Evolutionary conservation across 2,113 vertebrate genomes (phyloP).

Genomic region (Probosciger aterrimus): DNA sequence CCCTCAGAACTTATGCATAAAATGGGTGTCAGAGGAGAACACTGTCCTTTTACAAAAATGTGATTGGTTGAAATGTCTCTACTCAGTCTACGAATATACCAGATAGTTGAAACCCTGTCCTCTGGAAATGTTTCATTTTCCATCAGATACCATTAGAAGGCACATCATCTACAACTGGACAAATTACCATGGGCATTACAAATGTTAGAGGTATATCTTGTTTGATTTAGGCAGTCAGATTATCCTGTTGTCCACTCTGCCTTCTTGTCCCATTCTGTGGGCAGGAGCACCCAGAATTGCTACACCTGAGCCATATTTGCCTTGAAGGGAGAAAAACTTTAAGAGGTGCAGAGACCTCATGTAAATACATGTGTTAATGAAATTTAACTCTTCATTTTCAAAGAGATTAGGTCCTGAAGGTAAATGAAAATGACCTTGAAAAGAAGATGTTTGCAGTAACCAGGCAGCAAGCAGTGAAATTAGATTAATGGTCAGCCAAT

Average conservation of each 20-base stretch:
- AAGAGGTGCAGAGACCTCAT: background rate
- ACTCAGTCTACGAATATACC: background rate
- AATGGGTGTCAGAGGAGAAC: background rate
- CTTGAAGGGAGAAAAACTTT: background rate
- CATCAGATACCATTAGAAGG: background rate
- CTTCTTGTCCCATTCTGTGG: rapidly evolving
- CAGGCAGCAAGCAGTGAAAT: background rate
- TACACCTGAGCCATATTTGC: background rate
- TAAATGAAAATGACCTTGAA: background rate
- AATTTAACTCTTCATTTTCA: background rate
- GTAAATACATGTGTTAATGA: background rate
- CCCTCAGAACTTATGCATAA: background rate
- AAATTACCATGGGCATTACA: background rate
- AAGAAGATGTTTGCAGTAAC: background rate
- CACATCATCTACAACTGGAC: background rate
- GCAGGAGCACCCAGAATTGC: background rate
- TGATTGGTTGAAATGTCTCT: background rate
- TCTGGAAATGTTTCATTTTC: background rate
- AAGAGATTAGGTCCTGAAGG: background rate
- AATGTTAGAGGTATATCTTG: background rate
- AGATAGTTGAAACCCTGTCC: background rate
- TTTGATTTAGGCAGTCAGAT: background rate
- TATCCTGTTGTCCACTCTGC: background rate
- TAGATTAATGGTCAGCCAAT: background rate
- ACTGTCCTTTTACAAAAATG: background rate